Evolutionary conservation across 2,888 invertebrate genomes (phyloP), one percentile per base, ranked within the genome.

Genomic region (Agapetus fuscipes): DNA sequence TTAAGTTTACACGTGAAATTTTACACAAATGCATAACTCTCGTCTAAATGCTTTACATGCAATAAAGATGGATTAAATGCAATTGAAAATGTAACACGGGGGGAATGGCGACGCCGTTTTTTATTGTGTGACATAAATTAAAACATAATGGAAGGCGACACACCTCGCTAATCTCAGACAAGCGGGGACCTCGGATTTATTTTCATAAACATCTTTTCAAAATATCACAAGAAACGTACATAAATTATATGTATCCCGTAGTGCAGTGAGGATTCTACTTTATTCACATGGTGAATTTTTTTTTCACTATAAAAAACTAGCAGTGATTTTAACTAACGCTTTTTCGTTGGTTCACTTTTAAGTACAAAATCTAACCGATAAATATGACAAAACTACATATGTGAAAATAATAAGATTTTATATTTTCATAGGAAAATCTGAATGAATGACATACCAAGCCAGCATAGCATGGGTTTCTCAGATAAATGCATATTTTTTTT

Each of bases 21-120:
- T n/a, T n/a, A n/a, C n/a, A n/a, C n/a, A n/a, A n/a, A n/a, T n/a
- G n/a, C 45, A 46, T 46, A 46, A 46, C 43, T 46, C 46, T 44
- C 31, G 44, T 39, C 43, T 47, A 47, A 47, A 47, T 39, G 41
- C 41, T 47, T n/a, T 47, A 47, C 47, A 47, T 39, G 47, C 42
- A 47, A 47, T 47, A 47, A 47, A 47, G 47, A 44, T 44, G 47
- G 47, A 47, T 47, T 47, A 47, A 41, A 41, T 37, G 44, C 41
- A 44, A 47, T 47, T 47, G 47, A 47, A 47, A 47, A 47, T 44
- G 42, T 42, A 39, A 41, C 38, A 41, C 39, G 13, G 39, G 47
- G 47, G 47, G 20, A 20, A 20, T 4, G 9, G 20, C 9, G 20
- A 4, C 4, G 4, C 20, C 20, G 9, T 20, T 20, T 20, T 20